Evolutionary conservation across 2,113 vertebrate species (phyloP), one percentile per base, ranked within the genome.

Genomic region (Gasterosteus aculeatus): DNA sequence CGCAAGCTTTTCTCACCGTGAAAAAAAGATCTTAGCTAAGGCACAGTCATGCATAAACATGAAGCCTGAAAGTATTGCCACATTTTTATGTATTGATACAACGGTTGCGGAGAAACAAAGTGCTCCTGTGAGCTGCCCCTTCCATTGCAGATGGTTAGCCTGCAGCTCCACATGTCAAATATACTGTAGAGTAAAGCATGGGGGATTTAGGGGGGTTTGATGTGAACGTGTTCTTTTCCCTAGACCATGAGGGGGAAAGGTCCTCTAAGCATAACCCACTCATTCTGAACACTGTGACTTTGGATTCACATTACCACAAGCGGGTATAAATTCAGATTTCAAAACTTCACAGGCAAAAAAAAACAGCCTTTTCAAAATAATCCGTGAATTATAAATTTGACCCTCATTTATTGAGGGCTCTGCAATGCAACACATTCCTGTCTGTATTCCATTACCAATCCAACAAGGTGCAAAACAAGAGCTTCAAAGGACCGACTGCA

Each of bases 1-100:
- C 54, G 19, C 72, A 80, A 81, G 80, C 78, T 91, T 85, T 81
- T 89, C 83, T 87, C 87, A 7, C 83, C 62, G 60, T 75, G 75
- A 75, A 76, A 74, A 88, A 86, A 85, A 81, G 54, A 86, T 82
- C 78, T 83, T 64, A 88, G 79, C 82, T 63, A 72, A 85, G 76
- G 79, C 58, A n/a, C 82, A 78, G 80, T 78, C 90, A 92, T 92
- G 91, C 89, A 91, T 93, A 91, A 89, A 90, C 83, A 89, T 87
- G 82, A 88, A 69, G 61, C 63, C 46, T 76, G 80, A 88, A 82
- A 85, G 77, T 80, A 74, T 74, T 78, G 66, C 75, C 81, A 86
- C 80, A 87, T 87, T 91, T 92, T 85, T 83, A 83, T 82, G 71
- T 81, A 86, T 81, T 88, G 86, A 86, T 88, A 81, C 67, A 85